Percentiles rank a stretch among this genome's conserved stretches.
Conservation (phyloP, 37 sponge, comb jelly and placozoan species). For the Spongia lamella region DNA sequence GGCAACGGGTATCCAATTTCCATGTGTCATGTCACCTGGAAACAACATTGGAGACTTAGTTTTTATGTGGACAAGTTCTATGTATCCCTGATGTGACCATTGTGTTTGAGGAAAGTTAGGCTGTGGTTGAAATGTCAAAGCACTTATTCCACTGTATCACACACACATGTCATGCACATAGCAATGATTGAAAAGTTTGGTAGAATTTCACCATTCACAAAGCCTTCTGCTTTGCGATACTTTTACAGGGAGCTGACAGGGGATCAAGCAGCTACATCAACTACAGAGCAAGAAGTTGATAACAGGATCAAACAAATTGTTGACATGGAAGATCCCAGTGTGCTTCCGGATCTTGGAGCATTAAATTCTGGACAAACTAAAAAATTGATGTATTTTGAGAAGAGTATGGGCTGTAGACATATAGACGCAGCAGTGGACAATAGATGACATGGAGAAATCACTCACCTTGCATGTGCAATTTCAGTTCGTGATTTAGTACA, state of each 20-base stretch:
- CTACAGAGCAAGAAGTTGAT: conserved; percentile 16
- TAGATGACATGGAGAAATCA: too few relatives aligned
- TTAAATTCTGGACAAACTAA: conserved; percentile 23
- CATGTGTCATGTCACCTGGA: too few relatives aligned
- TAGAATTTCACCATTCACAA: conserved; percentile 14
- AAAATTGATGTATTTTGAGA: conserved; percentile 40
- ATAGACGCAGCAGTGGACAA: too few relatives aligned
- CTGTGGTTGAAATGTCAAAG: too few relatives aligned
- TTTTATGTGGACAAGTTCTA: conserved; percentile 60
- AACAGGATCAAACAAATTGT: conserved; percentile 8
- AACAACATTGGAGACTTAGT: conserved; percentile 42
- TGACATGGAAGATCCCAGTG: conserved; percentile 41
- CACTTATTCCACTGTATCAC: too few relatives aligned
- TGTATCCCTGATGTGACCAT: too few relatives aligned
- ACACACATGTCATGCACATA: too few relatives aligned
- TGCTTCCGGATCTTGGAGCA: conserved; percentile 20
- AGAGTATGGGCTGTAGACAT: conserved; percentile 37
- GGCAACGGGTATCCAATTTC: too few relatives aligned
- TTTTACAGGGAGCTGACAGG: conserved; percentile 40
- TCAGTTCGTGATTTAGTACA: too few relatives aligned
- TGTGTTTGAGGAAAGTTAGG: too few relatives aligned
- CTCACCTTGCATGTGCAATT: too few relatives aligned
- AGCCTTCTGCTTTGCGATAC: conserved; percentile 12
- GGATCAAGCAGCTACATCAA: conserved; percentile 26
- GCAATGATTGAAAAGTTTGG: conserved; percentile 45